A percentile compares a stretch with the other conserved stretches of the same genome.
These are phyloP conservation scores for Monoplex corrugatus DNA, from an alignment of 2,888 invertebrate species.

Conservation along the genomic window DNA sequence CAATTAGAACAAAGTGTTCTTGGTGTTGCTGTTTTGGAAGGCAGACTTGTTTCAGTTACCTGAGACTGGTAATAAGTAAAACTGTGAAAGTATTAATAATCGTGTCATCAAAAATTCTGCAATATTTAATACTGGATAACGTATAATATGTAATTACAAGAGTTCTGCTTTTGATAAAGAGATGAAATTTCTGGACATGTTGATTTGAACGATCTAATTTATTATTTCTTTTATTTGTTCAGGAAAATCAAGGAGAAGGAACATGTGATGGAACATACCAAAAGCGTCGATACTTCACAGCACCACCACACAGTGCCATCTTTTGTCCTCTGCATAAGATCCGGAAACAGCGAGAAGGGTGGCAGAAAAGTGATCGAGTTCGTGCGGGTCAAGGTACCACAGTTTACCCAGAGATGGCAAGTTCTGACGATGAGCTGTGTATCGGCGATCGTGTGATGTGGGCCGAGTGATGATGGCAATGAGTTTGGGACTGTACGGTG, in stretches of 20 bases:
- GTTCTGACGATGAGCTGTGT: conserved; percentile 62
- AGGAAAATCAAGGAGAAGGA: conserved; percentile 57
- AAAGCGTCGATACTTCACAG: conserved; percentile 66
- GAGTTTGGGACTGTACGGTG: conserved; percentile 83
- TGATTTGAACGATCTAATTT: neutral
- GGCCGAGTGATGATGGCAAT: conserved; percentile 83
- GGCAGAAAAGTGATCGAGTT: conserved; percentile 50
- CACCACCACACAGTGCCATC: conserved; percentile 66
- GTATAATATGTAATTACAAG: neutral
- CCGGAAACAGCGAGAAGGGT: conserved; percentile 59
- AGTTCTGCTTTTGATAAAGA: too few species aligned
- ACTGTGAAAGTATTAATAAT: too few species aligned
- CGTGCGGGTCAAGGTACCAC: conserved; percentile 51
- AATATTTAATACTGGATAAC: too few species aligned
- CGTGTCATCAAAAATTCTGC: too few species aligned
- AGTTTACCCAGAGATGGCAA: conserved; percentile 33
- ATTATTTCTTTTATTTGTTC: too few species aligned
- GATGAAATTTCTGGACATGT: too few species aligned
- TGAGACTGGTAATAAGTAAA: too few species aligned
- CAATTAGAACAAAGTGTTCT: too few species aligned
- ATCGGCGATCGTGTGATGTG: conserved; percentile 84
- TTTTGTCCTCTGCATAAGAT: conserved; percentile 72
- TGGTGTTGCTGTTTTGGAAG: too few species aligned
- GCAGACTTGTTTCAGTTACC: too few species aligned
- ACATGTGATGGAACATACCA: conserved; percentile 70